Base-by-base conservation (phyloP, 1,140 invertebrate species). In the Drosophila biarmipes region DNA sequence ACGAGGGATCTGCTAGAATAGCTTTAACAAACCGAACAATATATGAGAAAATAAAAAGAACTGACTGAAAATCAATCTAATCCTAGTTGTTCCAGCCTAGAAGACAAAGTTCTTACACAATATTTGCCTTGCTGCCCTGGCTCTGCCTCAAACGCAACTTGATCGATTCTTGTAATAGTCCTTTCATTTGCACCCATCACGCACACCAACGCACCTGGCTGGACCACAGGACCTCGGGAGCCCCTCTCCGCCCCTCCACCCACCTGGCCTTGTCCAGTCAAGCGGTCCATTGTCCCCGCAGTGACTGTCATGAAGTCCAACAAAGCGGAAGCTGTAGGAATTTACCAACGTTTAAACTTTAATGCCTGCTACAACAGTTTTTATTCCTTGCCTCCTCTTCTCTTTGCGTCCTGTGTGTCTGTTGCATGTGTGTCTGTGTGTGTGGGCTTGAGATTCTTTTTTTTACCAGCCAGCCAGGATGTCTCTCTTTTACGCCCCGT, bases 261-360 rank as follows among this genome's bases (percentile, higher is more conserved):
- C 51, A 46, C 55, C 48, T 78, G 55, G 67, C 63, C 51, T 56
- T 71, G 67, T 71, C 74, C 51, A 48, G 59, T 63, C 42, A 79
- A 64, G 51, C 53, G 67, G 55, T 57, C 72, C 81, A 78, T 86
- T 86, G 78, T 72, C 54, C 67, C 52, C 71, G 49, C 51, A 56
- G 42, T 53, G 51, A 61, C 62, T 76, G 75, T 40, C 79, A 57
- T 55, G 61, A 54, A 73, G 78, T 74, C 66, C 79, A 89, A 84
- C 84, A 66, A 79, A 82, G 82, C 84, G 82, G 84, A 87, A 87
- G 84, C 84, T 87, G 84, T 87, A 77, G 84, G 84, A 89, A 89
- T 87, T 87, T 77, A 84, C 63, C 85, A 89, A 84, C 84, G 84
- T 77, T 89, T 89, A 89, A 89, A 89, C 85, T 89, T 89, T 89